Conservation (phyloP, 2,888 invertebrate species). For the Cylindroiulus punctatus region DNA sequence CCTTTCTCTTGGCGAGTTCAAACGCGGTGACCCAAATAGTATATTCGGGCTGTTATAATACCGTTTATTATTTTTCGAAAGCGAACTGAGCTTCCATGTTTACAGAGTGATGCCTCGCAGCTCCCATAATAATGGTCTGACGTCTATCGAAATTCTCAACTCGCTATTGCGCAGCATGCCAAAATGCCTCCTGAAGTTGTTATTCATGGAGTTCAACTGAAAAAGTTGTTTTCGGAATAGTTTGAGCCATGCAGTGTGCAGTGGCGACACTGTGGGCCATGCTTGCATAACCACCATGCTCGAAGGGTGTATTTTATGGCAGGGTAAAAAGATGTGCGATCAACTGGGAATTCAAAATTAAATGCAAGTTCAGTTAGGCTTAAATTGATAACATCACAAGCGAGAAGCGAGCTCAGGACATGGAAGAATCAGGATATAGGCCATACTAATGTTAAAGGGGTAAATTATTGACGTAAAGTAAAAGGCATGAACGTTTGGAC, state of each 20-base stretch:
- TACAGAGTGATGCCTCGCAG: constrained; percentile 33
- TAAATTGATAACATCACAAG: too few relatives aligned
- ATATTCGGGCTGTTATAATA: constrained; percentile 41
- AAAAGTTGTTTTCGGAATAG: background rate
- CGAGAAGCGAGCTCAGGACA: too few relatives aligned
- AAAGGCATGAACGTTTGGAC: background rate
- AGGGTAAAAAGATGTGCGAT: too few relatives aligned
- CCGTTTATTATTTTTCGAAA: constrained; percentile 40
- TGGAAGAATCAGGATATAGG: too few relatives aligned
- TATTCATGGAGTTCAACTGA: background rate
- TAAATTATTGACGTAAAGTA: background rate
- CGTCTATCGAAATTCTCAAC: constrained; percentile 26
- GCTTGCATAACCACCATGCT: too few relatives aligned
- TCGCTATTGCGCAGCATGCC: background rate
- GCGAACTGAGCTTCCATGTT: constrained; percentile 28
- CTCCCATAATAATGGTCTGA: constrained; percentile 19
- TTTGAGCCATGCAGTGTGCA: background rate
- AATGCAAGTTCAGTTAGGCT: too few relatives aligned
- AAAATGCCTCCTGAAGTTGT: constrained; percentile 6
- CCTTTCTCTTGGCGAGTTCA: background rate
- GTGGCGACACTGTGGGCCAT: background rate
- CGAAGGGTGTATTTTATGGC: too few relatives aligned
- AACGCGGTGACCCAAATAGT: constrained; percentile 26
- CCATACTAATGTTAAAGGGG: too few relatives aligned
- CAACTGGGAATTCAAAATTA: too few relatives aligned